Conservation (phyloP, 2,888 invertebrate genomes). For the Andricus curvator region DNA sequence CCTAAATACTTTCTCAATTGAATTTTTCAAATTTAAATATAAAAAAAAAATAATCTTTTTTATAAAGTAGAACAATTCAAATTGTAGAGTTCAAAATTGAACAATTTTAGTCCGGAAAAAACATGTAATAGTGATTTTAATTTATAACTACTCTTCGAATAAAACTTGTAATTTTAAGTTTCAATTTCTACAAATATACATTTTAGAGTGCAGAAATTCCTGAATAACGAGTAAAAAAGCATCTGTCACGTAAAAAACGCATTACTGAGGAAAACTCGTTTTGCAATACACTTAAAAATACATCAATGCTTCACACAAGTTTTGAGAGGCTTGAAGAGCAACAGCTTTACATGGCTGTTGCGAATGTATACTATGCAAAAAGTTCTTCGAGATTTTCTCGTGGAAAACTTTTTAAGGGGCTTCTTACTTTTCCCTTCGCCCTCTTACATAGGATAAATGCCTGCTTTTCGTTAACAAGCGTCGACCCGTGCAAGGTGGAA, state of each 20-base stretch:
- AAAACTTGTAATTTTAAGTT: neutral
- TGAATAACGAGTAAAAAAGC: neutral
- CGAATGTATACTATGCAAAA: constrained; percentile 42
- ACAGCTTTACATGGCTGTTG: constrained; percentile 27
- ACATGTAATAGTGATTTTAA: neutral
- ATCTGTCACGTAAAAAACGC: neutral
- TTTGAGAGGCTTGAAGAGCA: constrained; percentile 18
- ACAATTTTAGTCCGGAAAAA: no score
- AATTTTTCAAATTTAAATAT: no score
- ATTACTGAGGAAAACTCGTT: neutral
- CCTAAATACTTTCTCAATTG: no score
- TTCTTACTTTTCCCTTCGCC: constrained; percentile 51
- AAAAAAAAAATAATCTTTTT: no score
- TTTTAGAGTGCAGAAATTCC: neutral
- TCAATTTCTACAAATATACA: neutral
- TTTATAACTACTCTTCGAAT: neutral
- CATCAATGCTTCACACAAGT: constrained; percentile 20
- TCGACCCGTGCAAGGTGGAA: constrained; percentile 41
- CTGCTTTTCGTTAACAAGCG: constrained; percentile 51
- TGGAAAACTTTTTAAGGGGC: constrained; percentile 60
- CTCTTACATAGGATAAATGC: constrained; percentile 17
- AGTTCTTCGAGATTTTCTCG: constrained; percentile 56
- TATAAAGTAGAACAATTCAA: no score
- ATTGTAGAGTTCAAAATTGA: no score
- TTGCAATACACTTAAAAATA: constrained; percentile 3